Percentiles rank a stretch among this genome's conserved stretches.
phyloP scores from a whole-genome alignment of 2,113 vertebrate genomes.

The Atlantisia rogersi region DNA sequence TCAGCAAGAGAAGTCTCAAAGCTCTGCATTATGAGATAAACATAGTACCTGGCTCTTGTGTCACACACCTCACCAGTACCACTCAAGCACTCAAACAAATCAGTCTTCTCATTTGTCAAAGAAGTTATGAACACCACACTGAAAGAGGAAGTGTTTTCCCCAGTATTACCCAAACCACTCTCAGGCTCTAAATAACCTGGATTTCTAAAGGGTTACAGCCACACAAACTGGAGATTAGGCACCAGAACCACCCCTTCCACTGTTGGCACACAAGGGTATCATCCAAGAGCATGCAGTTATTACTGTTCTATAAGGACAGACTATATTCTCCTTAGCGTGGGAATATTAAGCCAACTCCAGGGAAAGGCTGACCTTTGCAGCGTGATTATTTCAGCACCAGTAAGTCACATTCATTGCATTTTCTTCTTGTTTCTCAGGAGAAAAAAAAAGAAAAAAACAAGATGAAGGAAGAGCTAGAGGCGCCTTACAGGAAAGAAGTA shows the following conservation, averaged over 20 bases:
- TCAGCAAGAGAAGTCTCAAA: not conserved
- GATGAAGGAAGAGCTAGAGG: not conserved
- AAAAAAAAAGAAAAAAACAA: not conserved
- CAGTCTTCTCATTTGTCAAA: not conserved
- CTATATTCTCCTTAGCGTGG: not conserved
- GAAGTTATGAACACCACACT: accelerated
- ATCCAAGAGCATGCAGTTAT: not conserved
- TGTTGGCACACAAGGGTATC: not conserved
- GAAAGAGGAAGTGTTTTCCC: not conserved
- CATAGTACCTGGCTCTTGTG: not conserved
- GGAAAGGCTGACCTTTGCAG: not conserved
- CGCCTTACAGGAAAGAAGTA: not conserved
- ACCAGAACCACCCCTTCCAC: not conserved
- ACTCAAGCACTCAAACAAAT: not conserved
- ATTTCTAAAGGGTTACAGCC: not conserved
- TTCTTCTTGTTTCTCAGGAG: not conserved
- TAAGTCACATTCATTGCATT: not conserved
- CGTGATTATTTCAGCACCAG: not conserved
- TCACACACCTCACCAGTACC: not conserved
- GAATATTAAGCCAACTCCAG: not conserved
- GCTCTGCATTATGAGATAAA: not conserved
- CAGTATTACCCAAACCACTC: not conserved
- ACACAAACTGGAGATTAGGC: not conserved
- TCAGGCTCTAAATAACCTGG: not conserved
- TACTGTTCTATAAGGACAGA: not conserved